phyloP scores from a whole-genome alignment of 2,888 invertebrate genomes.

The Melipona bicolor region DNA sequence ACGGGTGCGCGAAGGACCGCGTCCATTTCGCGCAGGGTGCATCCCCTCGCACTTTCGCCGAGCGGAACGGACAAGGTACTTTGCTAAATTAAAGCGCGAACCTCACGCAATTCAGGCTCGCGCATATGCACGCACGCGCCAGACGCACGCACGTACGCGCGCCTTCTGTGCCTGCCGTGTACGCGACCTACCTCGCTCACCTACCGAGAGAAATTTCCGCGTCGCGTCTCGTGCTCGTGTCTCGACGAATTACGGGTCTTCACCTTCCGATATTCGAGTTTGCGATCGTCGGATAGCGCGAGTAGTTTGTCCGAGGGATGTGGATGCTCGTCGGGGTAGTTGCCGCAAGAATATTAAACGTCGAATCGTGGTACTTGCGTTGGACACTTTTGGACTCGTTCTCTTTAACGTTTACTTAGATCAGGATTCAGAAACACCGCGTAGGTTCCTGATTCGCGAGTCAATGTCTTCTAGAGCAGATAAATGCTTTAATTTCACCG shows the following conservation, averaged over 20 bases:
- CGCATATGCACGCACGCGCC: conserved; percentile 55
- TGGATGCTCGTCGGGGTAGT: conserved; percentile 17
- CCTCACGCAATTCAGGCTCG: conserved; percentile 71
- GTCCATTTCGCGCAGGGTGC: conserved; percentile 36
- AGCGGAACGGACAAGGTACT: conserved; percentile 76
- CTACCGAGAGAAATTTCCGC: conserved; percentile 41
- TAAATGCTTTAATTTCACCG: no score
- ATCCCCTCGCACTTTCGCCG: conserved; percentile 54
- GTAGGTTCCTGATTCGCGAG: no score
- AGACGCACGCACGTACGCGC: conserved; percentile 50
- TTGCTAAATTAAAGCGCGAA: conserved; percentile 78
- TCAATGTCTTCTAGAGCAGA: no score
- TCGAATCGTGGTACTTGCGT: no score
- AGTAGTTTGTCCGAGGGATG: conserved; percentile 32
- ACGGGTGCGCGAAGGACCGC: conserved; percentile 63
- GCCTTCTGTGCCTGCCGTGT: neutral
- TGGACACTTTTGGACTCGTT: no score
- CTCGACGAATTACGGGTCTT: conserved; percentile 64
- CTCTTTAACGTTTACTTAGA: no score
- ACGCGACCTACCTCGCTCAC: conserved; percentile 20
- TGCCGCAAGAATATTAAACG: neutral
- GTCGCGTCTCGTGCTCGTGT: conserved; percentile 41
- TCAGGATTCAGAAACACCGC: no score
- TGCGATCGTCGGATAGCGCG: conserved; percentile 35
- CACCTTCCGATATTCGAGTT: conserved; percentile 61